Evolutionary conservation across 2,797 vertebrate genomes (phyloP).

Genomic region (Aeoliscus strigatus): DNA sequence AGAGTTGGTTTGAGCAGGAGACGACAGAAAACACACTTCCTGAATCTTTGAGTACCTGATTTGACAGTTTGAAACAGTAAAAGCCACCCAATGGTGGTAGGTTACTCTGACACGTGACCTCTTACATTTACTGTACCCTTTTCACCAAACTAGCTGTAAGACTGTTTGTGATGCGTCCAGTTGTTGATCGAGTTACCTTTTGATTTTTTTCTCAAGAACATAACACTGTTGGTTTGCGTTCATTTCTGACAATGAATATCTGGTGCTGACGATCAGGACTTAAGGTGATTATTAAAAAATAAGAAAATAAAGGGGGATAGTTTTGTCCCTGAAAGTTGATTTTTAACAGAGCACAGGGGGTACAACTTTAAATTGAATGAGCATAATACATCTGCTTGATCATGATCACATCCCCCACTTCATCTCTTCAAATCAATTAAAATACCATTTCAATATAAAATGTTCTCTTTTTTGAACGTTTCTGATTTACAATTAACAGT

Average conservation of each 20-base stretch:
- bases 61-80: constrained; percentile 1
- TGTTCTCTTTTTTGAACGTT: constrained; percentile 11
- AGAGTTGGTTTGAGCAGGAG: constrained; percentile 1
- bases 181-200: background rate
- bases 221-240: too few relatives aligned
- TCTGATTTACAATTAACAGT: constrained; percentile 32
- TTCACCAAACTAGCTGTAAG: constrained; percentile 4
- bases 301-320: too few relatives aligned
- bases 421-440: constrained; percentile 43
- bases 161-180: constrained; percentile 36
- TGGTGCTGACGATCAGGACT: too few relatives aligned
- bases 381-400: constrained; percentile 8
- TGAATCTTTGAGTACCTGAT: constrained; percentile 52
- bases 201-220: too few relatives aligned
- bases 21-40: constrained; percentile 2
- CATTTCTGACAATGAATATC: too few relatives aligned
- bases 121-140: background rate
- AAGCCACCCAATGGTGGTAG: background rate
- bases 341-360: too few relatives aligned
- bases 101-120: background rate
- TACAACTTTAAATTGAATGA: constrained; percentile 15
- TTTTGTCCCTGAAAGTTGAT: background rate
- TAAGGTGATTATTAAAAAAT: too few relatives aligned
- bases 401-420: constrained; percentile 7
- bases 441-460: constrained; percentile 57